phyloP scores from a whole-genome alignment of 2,888 invertebrate species.

The Nephrotoma appendiculata region DNA sequence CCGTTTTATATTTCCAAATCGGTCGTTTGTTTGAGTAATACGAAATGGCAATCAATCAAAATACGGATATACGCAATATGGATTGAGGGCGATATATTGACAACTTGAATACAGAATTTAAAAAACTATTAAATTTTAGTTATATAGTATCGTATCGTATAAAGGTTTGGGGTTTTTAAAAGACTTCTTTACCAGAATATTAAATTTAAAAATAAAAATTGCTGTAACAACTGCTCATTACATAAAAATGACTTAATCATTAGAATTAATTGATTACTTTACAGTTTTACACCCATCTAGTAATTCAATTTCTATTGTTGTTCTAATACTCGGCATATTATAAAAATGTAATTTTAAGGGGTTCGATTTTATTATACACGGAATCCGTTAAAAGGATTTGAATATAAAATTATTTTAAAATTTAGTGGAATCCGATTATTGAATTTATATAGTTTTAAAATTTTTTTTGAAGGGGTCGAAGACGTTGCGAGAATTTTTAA shows the following conservation, averaged over 20 bases:
- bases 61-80: not conserved
- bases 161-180: not conserved
- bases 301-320: not conserved
- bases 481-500: not conserved
- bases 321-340: not conserved
- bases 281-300: not conserved
- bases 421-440: not conserved
- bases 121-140: not conserved
- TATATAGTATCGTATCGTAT: not conserved
- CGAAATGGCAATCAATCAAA: not conserved
- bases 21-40: not conserved
- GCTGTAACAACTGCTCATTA: not conserved
- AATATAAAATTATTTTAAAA: not conserved
- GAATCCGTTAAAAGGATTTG: not conserved
- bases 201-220: not conserved
- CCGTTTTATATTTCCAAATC: not conserved
- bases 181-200: not conserved
- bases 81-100: not conserved
- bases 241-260: not conserved
- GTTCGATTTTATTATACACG: not conserved
- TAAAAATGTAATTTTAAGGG: not conserved
- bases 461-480: not conserved
- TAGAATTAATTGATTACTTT: not conserved
- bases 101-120: not conserved
- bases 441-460: not conserved